A percentile compares a stretch with the other conserved stretches of the same genome.
phyloP scores from a whole-genome alignment of 2,113 vertebrate species.

The Apus apus region DNA sequence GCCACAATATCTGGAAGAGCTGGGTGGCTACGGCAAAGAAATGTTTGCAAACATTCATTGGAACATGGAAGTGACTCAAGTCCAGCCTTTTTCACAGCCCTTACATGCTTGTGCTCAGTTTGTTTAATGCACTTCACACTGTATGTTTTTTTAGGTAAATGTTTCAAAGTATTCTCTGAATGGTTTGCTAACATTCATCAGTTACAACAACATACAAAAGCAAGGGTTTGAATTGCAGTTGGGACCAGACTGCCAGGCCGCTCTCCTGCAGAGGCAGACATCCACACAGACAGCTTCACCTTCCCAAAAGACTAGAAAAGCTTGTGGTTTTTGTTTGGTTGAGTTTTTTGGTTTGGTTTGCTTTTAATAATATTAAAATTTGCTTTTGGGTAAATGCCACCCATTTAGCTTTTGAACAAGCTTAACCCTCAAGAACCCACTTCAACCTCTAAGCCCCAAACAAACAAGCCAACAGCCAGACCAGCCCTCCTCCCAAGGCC shows the following conservation, averaged over 20 bases:
- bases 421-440: neutral
- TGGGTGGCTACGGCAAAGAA: neutral
- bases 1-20: neutral
- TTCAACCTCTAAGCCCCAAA: neutral
- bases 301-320: neutral
- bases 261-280: neutral
- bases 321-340: too few relatives aligned
- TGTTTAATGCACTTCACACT: neutral
- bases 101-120: neutral
- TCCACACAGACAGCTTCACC: neutral
- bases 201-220: neutral
- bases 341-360: too few relatives aligned
- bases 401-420: neutral
- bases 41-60: neutral
- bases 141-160: neutral
- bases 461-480: neutral
- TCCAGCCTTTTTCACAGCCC: neutral
- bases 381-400: neutral
- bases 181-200: neutral
- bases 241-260: neutral
- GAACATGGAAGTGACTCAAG: neutral
- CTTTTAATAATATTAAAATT: neutral
- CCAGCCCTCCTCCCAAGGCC: neutral
- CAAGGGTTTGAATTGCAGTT: neutral
- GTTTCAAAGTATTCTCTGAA: neutral